These are phyloP conservation scores for Lithobates pipiens DNA, from an alignment of 2,797 vertebrate species.

Conservation along the genomic window DNA sequence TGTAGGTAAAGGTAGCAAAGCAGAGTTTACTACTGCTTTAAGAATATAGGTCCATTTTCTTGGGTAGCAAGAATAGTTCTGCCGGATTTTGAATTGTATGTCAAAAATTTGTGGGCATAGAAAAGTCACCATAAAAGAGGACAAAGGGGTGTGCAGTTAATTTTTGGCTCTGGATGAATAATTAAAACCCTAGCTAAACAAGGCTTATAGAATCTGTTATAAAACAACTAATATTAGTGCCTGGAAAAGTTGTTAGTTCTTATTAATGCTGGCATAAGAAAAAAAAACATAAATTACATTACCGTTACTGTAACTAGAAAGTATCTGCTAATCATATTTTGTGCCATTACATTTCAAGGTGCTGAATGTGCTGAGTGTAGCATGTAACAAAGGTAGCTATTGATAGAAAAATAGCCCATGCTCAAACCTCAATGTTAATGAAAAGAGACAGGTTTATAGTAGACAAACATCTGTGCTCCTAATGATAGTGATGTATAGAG, in stretches of 20 bases:
- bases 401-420: conserved; percentile 34
- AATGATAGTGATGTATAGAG: conserved; percentile 33
- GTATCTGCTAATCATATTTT: conserved; percentile 42
- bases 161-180: no score
- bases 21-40: no score
- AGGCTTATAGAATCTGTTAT: conserved; percentile 28
- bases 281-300: conserved; percentile 28
- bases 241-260: conserved; percentile 1
- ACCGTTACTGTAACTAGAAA: conserved; percentile 34
- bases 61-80: no score
- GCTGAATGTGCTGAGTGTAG: conserved; percentile 25
- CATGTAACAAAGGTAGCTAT: conserved; percentile 53
- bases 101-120: no score
- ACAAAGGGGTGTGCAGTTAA: no score
- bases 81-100: no score
- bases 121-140: no score
- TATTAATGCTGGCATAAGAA: conserved; percentile 34
- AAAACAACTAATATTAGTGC: conserved; percentile 36
- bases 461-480: conserved; percentile 53
- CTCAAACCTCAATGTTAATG: conserved; percentile 41
- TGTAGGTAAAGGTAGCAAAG: no score
- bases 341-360: conserved; percentile 41
- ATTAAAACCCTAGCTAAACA: no score
- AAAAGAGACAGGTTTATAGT: conserved; percentile 37
- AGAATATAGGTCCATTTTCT: no score